These are phyloP conservation scores for Leptobrachium leishanense DNA, from an alignment of 2,113 vertebrate species.

Conservation along the genomic window DNA sequence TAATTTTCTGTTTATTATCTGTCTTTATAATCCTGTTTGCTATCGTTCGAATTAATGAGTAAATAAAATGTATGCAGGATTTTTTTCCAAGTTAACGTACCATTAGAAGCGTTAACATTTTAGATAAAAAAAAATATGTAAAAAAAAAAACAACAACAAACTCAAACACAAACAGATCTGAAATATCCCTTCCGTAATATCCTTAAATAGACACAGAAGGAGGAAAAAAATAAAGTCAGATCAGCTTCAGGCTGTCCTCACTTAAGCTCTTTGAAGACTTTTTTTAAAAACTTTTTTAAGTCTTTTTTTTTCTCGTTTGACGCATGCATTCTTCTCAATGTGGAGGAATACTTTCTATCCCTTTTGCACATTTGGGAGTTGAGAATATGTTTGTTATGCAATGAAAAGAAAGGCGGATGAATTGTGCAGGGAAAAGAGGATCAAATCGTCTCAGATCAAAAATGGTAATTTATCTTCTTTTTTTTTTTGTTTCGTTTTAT, in stretches of 20 bases:
- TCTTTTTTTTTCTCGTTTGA: conserved; percentile 26
- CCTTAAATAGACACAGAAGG: conserved; percentile 35
- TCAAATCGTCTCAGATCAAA: conserved; percentile 46
- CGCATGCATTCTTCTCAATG: conserved; percentile 40
- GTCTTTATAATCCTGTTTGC: conserved; percentile 62
- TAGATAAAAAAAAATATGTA: conserved; percentile 41
- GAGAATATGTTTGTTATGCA: conserved; percentile 50
- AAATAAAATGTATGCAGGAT: conserved; percentile 62
- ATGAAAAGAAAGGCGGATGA: conserved; percentile 41
- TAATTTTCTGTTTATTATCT: conserved; percentile 64
- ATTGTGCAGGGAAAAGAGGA: conserved; percentile 45
- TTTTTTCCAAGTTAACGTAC: conserved; percentile 41
- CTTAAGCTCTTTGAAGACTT: conserved; percentile 46
- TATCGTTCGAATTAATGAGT: conserved; percentile 58
- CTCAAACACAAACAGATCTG: conserved; percentile 25
- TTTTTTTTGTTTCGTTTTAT: conserved; percentile 47
- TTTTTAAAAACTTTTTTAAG: conserved; percentile 18
- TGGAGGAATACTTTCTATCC: conserved; percentile 40
- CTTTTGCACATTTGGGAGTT: conserved; percentile 46
- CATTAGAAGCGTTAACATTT: conserved; percentile 41
- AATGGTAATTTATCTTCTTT: conserved; percentile 49
- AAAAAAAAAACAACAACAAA: conserved; percentile 35
- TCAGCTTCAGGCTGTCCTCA: conserved; percentile 36
- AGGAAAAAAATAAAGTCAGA: background rate
- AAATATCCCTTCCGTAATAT: conserved; percentile 37